Evolutionary conservation across 1,140 invertebrate genomes (phyloP).

Genomic region (Diachasma alloeum): DNA sequence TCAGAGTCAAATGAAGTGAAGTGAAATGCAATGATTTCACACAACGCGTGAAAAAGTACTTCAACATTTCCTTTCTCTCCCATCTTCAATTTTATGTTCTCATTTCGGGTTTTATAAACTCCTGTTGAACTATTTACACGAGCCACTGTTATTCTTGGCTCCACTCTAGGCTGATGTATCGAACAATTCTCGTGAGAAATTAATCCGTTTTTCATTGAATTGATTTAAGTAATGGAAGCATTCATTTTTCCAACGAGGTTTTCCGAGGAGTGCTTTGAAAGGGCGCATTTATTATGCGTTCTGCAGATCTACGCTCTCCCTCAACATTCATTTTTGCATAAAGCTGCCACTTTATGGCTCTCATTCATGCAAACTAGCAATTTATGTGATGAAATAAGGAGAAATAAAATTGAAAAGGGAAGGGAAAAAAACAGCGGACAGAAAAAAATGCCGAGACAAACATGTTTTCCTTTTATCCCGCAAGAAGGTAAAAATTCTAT

Average conservation of each 20-base stretch:
- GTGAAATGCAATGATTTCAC: too few species aligned
- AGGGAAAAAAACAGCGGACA: not conserved
- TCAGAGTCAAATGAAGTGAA: too few species aligned
- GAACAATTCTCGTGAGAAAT: too few species aligned
- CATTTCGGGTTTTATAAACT: not conserved
- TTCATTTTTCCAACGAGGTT: not conserved
- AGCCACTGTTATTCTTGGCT: too few species aligned
- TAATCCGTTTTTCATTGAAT: not conserved
- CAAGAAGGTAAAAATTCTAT: not conserved
- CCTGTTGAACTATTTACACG: too few species aligned
- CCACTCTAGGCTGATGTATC: too few species aligned
- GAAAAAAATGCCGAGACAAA: not conserved
- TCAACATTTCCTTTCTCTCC: not conserved
- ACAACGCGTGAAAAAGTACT: slow-evolving; percentile 18
- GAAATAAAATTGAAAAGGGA: not conserved
- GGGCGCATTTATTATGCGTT: not conserved
- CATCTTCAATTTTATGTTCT: not conserved
- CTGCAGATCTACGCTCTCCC: not conserved
- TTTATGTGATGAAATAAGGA: not conserved
- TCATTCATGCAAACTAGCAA: not conserved
- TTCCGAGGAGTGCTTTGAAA: not conserved
- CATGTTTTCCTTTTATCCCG: not conserved
- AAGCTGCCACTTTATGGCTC: not conserved
- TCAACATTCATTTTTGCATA: not conserved
- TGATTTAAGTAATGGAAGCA: not conserved